phyloP scores from a whole-genome alignment of 1,140 invertebrate genomes.

The Hestina assimilis region DNA sequence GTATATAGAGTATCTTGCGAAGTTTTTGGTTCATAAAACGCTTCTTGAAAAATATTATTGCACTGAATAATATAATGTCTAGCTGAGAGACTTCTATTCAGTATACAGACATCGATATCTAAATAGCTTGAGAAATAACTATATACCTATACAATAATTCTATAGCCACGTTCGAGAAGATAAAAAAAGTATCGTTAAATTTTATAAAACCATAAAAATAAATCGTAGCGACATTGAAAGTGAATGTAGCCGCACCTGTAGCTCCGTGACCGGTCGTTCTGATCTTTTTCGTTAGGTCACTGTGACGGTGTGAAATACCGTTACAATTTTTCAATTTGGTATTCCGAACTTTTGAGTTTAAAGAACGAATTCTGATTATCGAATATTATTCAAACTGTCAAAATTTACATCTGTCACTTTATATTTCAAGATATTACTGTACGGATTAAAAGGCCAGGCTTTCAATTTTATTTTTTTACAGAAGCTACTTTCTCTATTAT shows the following conservation, averaged over 20 bases:
- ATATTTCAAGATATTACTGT: background rate
- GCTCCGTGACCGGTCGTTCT: slow-evolving; percentile 53
- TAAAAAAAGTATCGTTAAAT: background rate
- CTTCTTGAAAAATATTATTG: background rate
- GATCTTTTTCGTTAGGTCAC: slow-evolving; percentile 59
- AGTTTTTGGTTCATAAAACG: background rate
- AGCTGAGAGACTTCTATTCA: too few relatives aligned
- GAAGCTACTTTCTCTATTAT: too few relatives aligned
- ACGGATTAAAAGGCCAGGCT: too few relatives aligned
- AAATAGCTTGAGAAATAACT: too few relatives aligned
- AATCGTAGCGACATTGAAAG: slow-evolving; percentile 59
- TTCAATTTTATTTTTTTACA: too few relatives aligned
- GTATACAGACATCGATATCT: too few relatives aligned
- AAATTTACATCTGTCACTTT: slow-evolving; percentile 10
- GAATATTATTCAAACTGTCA: slow-evolving; percentile 15
- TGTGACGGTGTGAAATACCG: slow-evolving; percentile 46
- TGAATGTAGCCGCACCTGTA: slow-evolving; percentile 67
- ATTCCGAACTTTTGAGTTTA: background rate
- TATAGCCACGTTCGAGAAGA: background rate
- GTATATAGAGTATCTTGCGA: too few relatives aligned
- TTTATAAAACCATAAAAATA: slow-evolving; percentile 50
- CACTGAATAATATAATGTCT: too few relatives aligned
- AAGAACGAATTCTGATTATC: background rate
- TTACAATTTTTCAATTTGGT: slow-evolving; percentile 50
- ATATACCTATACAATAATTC: too few relatives aligned